Percentiles rank a stretch among this genome's conserved stretches.
Evolutionary conservation across 2,113 vertebrate species (phyloP).

Genomic region (Myodes glareolus): DNA sequence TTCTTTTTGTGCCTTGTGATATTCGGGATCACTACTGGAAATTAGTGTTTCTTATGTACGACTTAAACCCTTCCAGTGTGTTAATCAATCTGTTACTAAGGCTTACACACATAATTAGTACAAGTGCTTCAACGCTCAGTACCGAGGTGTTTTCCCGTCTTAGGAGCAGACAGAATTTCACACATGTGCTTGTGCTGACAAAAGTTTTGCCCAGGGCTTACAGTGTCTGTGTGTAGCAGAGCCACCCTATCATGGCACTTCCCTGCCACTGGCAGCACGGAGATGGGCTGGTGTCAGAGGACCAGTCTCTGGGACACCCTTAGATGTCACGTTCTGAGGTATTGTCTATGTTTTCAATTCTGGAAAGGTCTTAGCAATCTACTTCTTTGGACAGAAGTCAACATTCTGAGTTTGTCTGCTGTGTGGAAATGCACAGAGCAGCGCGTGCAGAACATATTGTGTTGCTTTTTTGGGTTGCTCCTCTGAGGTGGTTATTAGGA

Average conservation of each 20-base stretch:
- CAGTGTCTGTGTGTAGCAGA: neutral
- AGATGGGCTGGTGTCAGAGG: neutral
- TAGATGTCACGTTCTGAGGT: neutral
- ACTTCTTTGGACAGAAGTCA: neutral
- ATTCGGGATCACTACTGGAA: neutral
- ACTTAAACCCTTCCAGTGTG: neutral
- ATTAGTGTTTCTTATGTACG: slow-evolving; percentile 30
- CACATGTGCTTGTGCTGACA: neutral
- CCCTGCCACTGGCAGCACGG: neutral
- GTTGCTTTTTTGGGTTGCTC: neutral
- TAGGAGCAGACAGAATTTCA: neutral
- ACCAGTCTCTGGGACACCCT: neutral
- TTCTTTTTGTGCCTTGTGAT: neutral
- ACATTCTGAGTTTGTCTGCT: neutral
- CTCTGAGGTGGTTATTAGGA: neutral
- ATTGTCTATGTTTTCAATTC: neutral
- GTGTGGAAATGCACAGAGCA: neutral
- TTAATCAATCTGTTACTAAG: neutral
- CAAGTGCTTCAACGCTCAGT: neutral
- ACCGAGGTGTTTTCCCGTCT: neutral
- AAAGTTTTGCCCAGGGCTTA: neutral
- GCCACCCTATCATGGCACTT: neutral
- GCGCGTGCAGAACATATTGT: neutral
- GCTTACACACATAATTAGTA: neutral
- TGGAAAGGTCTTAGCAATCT: neutral